phyloP scores from a whole-genome alignment of 2,113 vertebrate genomes.

The Tiliqua scincoides region DNA sequence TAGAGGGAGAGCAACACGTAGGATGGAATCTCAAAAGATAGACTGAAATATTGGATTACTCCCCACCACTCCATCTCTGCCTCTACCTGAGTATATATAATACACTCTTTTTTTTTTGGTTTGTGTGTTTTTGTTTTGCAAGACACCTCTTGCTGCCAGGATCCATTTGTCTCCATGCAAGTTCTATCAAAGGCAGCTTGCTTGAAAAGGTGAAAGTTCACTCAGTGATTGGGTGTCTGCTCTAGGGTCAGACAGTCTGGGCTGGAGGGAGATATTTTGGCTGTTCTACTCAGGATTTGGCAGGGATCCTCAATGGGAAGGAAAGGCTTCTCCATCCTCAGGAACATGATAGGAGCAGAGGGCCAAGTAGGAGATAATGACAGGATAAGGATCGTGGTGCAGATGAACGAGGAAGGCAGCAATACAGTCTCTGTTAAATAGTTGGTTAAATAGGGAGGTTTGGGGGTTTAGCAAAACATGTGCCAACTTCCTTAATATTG shows the following conservation, averaged over 20 bases:
- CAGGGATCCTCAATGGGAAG: neutral
- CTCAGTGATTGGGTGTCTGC: constrained; percentile 35
- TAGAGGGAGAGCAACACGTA: rapidly evolving
- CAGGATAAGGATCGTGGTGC: neutral
- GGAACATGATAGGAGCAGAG: neutral
- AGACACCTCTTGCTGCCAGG: constrained; percentile 19
- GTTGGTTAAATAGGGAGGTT: neutral
- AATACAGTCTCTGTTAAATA: neutral
- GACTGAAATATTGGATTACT: neutral
- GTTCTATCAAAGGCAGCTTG: neutral
- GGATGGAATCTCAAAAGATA: neutral
- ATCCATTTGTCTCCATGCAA: rapidly evolving
- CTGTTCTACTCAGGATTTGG: constrained; percentile 2
- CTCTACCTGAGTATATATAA: neutral
- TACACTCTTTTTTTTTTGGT: no score
- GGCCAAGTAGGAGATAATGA: neutral
- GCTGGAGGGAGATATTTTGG: constrained; percentile 13
- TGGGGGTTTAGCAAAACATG: neutral
- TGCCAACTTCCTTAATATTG: neutral
- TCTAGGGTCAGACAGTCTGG: constrained; percentile 29
- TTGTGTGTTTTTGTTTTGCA: constrained; percentile 31
- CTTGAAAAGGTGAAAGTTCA: constrained; percentile 37
- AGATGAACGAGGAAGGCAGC: neutral
- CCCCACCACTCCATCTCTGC: neutral
- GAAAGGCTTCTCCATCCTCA: constrained; percentile 33